Evolutionary conservation across 2,797 vertebrate genomes (phyloP).

Genomic region (Dromococcyx pavoninus): DNA sequence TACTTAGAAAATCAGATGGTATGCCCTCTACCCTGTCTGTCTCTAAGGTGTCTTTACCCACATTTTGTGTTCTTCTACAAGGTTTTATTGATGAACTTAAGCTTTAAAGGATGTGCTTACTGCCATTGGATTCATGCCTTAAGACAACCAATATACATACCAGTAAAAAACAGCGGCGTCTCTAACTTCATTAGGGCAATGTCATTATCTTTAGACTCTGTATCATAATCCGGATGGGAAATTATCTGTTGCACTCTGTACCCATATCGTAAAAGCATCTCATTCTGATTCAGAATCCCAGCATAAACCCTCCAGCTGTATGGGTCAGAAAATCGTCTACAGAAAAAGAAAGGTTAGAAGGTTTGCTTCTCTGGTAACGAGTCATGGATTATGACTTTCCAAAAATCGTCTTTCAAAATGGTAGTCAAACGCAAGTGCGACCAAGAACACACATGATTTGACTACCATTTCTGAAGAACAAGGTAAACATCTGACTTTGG

Average conservation of each 20-base stretch:
- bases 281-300: slow-evolving; percentile 74
- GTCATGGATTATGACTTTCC: background rate
- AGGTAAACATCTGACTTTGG: background rate
- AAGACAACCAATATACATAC: slow-evolving; percentile 62
- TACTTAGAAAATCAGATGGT: background rate
- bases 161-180: slow-evolving; percentile 65
- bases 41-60: background rate
- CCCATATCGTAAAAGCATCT: slow-evolving; percentile 49
- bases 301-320: slow-evolving; percentile 74
- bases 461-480: background rate
- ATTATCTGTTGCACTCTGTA: slow-evolving; percentile 75
- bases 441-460: background rate
- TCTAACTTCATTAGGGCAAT: slow-evolving; percentile 86
- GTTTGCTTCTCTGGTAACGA: background rate
- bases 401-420: background rate
- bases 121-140: background rate
- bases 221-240: slow-evolving; percentile 76
- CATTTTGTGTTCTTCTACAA: background rate
- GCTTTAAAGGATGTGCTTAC: background rate
- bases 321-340: slow-evolving; percentile 58
- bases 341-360: background rate
- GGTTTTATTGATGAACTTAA: background rate
- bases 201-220: slow-evolving; percentile 79
- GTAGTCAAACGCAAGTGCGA: background rate
- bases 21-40: background rate